These are phyloP conservation scores for Halesus radiatus DNA, from an alignment of 1,140 invertebrate genomes.

Conservation along the genomic window DNA sequence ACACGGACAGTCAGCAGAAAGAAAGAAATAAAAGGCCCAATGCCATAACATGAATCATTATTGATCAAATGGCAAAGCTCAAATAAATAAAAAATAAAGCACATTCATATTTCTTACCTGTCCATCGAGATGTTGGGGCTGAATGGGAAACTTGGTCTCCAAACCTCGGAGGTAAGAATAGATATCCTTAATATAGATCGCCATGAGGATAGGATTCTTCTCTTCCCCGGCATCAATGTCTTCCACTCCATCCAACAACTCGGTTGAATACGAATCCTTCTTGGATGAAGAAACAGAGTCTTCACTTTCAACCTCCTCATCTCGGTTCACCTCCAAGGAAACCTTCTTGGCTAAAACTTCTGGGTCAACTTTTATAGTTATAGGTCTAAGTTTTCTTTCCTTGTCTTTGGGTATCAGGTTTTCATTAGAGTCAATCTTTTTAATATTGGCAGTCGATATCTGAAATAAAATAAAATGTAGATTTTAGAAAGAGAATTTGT, in stretches of 20 bases:
- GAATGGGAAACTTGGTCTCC: slow-evolving; percentile 77
- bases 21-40: no score
- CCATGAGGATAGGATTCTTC: slow-evolving; percentile 79
- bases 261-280: slow-evolving; percentile 53
- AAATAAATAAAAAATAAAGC: no score
- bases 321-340: slow-evolving; percentile 9
- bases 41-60: no score
- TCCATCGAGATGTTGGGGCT: slow-evolving; percentile 74
- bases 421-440: slow-evolving; percentile 46
- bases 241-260: slow-evolving; percentile 64
- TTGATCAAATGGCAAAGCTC: no score
- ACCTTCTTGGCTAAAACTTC: not conserved
- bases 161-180: slow-evolving; percentile 82
- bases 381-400: slow-evolving; percentile 61
- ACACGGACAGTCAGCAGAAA: no score
- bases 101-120: slow-evolving; percentile 64
- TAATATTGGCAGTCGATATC: slow-evolving; percentile 40
- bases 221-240: slow-evolving; percentile 83
- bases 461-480: slow-evolving; percentile 22
- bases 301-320: not conserved
- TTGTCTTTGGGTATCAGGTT: slow-evolving; percentile 52
- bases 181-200: slow-evolving; percentile 89
- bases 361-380: slow-evolving; percentile 51
- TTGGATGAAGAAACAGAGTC: not conserved
- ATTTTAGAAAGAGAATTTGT: slow-evolving; percentile 19